phyloP scores from a whole-genome alignment of 2,113 vertebrate species.

The Pachypanchax playfairii region DNA sequence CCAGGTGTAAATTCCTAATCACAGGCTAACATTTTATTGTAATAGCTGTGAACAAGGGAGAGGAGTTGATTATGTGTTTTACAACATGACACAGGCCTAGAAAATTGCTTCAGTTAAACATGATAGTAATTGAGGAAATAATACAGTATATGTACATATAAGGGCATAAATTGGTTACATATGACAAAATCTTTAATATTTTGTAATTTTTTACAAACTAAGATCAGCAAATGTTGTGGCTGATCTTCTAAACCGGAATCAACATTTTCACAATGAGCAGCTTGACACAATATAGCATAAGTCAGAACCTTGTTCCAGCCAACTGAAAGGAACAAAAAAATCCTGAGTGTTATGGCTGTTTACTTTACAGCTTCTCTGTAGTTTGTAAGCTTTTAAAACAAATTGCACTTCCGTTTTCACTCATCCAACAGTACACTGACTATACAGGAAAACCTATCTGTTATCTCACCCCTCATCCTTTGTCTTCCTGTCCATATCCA shows the following conservation, averaged over 20 bases:
- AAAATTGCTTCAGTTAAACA: conserved; percentile 37
- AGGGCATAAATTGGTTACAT: too few relatives aligned
- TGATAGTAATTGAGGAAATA: conserved; percentile 9
- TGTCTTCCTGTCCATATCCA: conserved; percentile 32
- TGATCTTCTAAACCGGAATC: conserved; percentile 13
- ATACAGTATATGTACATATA: too few relatives aligned
- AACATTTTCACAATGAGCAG: conserved; percentile 4
- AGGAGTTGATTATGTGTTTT: conserved; percentile 30
- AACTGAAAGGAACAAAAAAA: conserved; percentile 30
- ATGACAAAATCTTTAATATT: too few relatives aligned
- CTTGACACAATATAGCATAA: neutral
- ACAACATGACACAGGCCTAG: conserved; percentile 18
- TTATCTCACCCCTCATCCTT: conserved; percentile 15
- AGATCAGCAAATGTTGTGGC: conserved; percentile 4
- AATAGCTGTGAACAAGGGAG: conserved; percentile 49
- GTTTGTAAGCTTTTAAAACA: conserved; percentile 51
- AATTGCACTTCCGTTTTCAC: conserved; percentile 31
- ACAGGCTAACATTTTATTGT: conserved; percentile 59
- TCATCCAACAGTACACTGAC: conserved; percentile 1
- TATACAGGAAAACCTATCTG: conserved; percentile 26
- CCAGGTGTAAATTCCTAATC: conserved; percentile 48
- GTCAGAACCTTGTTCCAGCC: neutral
- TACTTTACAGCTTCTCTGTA: conserved; percentile 24
- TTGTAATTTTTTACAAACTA: conserved; percentile 11
- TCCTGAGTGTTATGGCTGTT: conserved; percentile 24